Percentiles rank a stretch among this genome's conserved stretches.
These are phyloP conservation scores for Eulemur coronatus DNA, from an alignment of 2,797 vertebrate genomes.

Conservation along the genomic window DNA sequence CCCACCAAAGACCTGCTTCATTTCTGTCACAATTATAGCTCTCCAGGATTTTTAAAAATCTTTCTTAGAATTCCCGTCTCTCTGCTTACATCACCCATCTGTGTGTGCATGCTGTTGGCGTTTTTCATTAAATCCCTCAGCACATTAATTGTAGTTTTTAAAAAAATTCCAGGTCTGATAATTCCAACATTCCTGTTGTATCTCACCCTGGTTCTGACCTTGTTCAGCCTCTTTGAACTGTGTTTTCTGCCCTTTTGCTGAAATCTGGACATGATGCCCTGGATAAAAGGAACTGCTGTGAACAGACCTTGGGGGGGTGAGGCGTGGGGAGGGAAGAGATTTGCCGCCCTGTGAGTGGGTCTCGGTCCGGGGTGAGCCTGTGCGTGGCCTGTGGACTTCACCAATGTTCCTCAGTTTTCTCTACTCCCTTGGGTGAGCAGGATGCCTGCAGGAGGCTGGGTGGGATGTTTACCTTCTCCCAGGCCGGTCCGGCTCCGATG, in stretches of 20 bases:
- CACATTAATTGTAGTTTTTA: neutral
- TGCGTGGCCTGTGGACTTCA: neutral
- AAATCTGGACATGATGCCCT: neutral
- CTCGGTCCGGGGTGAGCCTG: too few relatives aligned
- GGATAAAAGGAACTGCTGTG: neutral
- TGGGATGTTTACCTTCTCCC: neutral
- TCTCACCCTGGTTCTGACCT: neutral
- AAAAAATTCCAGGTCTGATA: neutral
- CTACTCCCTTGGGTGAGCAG: neutral
- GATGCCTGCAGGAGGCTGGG: neutral
- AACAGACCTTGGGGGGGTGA: neutral
- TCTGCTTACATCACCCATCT: neutral
- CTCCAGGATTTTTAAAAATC: neutral
- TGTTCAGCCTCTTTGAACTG: neutral
- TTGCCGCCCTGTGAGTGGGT: neutral
- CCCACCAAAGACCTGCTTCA: neutral
- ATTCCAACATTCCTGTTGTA: neutral
- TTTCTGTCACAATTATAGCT: neutral
- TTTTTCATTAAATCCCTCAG: neutral
- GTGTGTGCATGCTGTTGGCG: neutral
- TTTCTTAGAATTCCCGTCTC: neutral
- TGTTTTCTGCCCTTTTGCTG: neutral
- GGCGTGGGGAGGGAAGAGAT: neutral
- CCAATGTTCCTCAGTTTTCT: neutral
- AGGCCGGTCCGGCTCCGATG: neutral